phyloP scores from a whole-genome alignment of 2,797 vertebrate species.

The Anas flavirostris region DNA sequence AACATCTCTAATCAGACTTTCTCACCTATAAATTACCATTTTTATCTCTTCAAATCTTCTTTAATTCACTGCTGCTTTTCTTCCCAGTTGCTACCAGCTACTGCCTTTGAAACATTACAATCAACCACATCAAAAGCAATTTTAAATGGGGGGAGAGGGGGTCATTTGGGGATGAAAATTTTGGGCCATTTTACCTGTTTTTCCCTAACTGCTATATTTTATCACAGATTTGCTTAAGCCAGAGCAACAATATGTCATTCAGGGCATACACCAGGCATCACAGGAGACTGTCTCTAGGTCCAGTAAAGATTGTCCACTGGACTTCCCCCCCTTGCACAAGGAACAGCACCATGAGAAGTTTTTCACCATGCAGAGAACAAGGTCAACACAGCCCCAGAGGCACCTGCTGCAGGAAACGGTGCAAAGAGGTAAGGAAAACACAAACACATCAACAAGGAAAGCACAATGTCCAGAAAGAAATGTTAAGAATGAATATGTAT shows the following conservation, averaged over 20 bases:
- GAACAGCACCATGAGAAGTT: neutral
- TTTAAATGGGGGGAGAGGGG: neutral
- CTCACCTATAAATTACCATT: conserved; percentile 33
- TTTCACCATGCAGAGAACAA: neutral
- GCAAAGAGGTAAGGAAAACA: too few relatives aligned
- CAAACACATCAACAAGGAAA: neutral
- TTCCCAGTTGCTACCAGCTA: neutral
- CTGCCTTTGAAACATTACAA: conserved; percentile 29
- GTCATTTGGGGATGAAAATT: neutral
- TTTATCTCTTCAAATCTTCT: conserved; percentile 22
- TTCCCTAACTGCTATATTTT: neutral
- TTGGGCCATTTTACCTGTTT: neutral
- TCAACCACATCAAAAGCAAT: conserved; percentile 3
- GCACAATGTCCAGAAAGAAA: neutral
- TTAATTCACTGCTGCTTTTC: conserved; percentile 22
- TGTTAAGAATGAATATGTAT: neutral
- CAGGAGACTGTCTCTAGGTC: neutral
- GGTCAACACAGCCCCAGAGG: neutral
- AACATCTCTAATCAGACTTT: conserved; percentile 45
- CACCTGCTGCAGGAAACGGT: neutral
- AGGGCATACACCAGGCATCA: neutral
- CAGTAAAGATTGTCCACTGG: neutral
- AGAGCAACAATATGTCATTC: neutral
- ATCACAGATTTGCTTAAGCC: neutral
- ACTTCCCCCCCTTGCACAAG: neutral